Conservation (phyloP, 1,140 invertebrate genomes). For the Cotesia vestalis region DNA sequence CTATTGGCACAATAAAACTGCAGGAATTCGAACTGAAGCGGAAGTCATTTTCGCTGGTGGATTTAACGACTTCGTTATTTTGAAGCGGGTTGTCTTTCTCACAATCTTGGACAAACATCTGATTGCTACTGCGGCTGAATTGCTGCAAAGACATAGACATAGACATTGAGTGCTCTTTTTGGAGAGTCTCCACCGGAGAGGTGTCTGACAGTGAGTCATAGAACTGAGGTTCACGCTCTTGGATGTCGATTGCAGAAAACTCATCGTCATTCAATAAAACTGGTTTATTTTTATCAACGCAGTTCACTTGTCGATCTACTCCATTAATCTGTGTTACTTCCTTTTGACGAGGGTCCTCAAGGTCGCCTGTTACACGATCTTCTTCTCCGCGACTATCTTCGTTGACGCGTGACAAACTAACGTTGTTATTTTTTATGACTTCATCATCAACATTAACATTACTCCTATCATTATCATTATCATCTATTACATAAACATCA, state of each 20-base stretch:
- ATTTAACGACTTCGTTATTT: background rate
- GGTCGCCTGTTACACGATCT: background rate
- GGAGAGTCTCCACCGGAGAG: background rate
- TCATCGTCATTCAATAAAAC: constrained; percentile 1
- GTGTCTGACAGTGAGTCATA: constrained; percentile 33
- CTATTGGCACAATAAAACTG: constrained; percentile 40
- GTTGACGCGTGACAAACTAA: constrained; percentile 7
- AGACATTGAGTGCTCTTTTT: background rate
- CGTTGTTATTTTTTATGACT: constrained; percentile 18
- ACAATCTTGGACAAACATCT: constrained; percentile 12
- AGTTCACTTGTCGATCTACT: constrained; percentile 8
- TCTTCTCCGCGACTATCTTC: constrained; percentile 12
- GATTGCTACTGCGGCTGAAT: background rate
- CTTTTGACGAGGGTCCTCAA: constrained; percentile 1
- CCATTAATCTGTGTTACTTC: background rate
- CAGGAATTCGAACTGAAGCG: constrained; percentile 37
- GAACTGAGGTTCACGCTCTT: constrained; percentile 20
- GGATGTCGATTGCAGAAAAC: background rate
- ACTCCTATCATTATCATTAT: constrained; percentile 17
- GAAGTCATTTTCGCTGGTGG: constrained; percentile 30
- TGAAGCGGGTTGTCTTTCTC: constrained; percentile 22
- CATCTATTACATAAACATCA: background rate
- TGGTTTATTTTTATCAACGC: background rate
- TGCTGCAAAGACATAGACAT: constrained; percentile 4
- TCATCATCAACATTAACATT: constrained; percentile 8